These are phyloP conservation scores for Apis mellifera DNA, from an alignment of 1,140 invertebrate species.

Conservation along the genomic window Amel_HAv3.1 CM009944.2:2454501-2455000, in stretches of 20 bases:
- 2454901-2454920: neutral
- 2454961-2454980: conserved; percentile 67
- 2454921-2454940: conserved; percentile 58
- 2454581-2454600: conserved; percentile 53
- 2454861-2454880: conserved; percentile 18
- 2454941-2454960: conserved; percentile 65
- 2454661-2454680: conserved; percentile 42
- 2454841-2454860: conserved; percentile 63
- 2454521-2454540: conserved; percentile 55
- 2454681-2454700: conserved; percentile 38
- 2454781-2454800: conserved; percentile 65
- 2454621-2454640: conserved; percentile 63
- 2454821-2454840: conserved; percentile 55
- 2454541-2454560: conserved; percentile 60
- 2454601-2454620: conserved; percentile 58
- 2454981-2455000: conserved; percentile 62
- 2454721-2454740: conserved; percentile 64
- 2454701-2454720: conserved; percentile 56
- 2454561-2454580: conserved; percentile 58
- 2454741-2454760: conserved; percentile 50
- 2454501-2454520: conserved; percentile 51
- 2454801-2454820: conserved; percentile 45
- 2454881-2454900: neutral
- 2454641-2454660: conserved; percentile 55
- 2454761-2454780: conserved; percentile 58